Evolutionary conservation across 1,140 invertebrate species (phyloP).

Genomic region (Capitella teleta): DNA sequence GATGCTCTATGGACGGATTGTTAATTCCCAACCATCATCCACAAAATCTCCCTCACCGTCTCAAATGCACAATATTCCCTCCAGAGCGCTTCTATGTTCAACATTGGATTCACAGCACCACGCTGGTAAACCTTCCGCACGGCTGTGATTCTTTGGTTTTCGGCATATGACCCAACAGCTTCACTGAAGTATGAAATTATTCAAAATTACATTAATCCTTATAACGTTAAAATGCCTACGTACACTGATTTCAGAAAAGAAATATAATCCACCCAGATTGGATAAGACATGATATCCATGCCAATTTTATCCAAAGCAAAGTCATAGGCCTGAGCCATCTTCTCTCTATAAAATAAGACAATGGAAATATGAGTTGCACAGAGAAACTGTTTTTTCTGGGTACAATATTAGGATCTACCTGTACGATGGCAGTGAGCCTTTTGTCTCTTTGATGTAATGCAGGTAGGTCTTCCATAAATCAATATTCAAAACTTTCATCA

Average conservation of each 20-base stretch:
- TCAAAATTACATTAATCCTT: background rate
- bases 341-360: slow-evolving; percentile 59
- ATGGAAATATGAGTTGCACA: background rate
- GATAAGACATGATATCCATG: slow-evolving; percentile 90
- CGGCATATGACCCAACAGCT: slow-evolving; percentile 94
- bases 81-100: slow-evolving; percentile 95
- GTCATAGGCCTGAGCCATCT: slow-evolving; percentile 98
- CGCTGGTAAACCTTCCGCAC: slow-evolving; percentile 92
- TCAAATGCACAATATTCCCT: slow-evolving; percentile 87
- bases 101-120: slow-evolving; percentile 91
- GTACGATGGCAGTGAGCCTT: slow-evolving; percentile 81
- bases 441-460: slow-evolving; percentile 95
- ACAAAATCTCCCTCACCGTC: slow-evolving; percentile 34
- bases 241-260: slow-evolving; percentile 89
- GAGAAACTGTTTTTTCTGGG: background rate
- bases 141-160: slow-evolving; percentile 97
- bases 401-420: slow-evolving; percentile 51
- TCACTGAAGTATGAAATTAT: slow-evolving; percentile 47
- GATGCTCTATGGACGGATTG: too few relatives aligned
- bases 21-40: too few relatives aligned
- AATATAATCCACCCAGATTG: slow-evolving; percentile 96
- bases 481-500: slow-evolving; percentile 97
- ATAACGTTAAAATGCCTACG: slow-evolving; percentile 21
- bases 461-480: slow-evolving; percentile 98
- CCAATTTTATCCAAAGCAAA: slow-evolving; percentile 99